Evolutionary conservation across 2,113 vertebrate genomes (phyloP).

Genomic region (Cardinalis cardinalis): DNA sequence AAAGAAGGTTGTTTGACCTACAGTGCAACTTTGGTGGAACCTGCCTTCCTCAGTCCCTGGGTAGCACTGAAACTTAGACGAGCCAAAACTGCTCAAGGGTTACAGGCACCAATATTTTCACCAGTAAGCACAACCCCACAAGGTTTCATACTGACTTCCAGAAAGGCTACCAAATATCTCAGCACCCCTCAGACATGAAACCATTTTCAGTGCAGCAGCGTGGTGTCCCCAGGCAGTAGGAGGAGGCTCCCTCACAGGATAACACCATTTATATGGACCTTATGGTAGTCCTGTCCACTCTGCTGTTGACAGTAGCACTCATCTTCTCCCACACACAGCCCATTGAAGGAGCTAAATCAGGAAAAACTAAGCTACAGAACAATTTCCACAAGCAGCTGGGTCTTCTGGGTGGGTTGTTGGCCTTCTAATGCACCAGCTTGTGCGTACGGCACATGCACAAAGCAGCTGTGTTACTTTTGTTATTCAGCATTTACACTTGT

Average conservation of each 20-base stretch:
- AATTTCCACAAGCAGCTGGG: neutral
- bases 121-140: rapidly evolving
- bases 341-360: neutral
- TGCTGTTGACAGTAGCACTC: neutral
- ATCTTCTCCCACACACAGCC: neutral
- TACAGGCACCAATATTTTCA: neutral
- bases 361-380: neutral
- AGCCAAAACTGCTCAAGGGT: neutral
- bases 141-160: neutral
- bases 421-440: neutral
- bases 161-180: neutral
- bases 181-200: neutral
- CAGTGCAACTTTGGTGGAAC: neutral
- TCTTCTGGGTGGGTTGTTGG: neutral
- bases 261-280: neutral
- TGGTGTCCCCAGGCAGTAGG: neutral
- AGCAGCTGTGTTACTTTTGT: neutral
- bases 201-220: neutral
- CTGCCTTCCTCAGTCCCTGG: rapidly evolving
- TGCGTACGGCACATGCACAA: neutral
- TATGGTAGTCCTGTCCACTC: neutral
- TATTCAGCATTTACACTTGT: neutral
- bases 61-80: neutral
- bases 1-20: neutral
- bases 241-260: neutral